Conservation (phyloP, 2,888 invertebrate species). For the Campoletis raptor region DNA sequence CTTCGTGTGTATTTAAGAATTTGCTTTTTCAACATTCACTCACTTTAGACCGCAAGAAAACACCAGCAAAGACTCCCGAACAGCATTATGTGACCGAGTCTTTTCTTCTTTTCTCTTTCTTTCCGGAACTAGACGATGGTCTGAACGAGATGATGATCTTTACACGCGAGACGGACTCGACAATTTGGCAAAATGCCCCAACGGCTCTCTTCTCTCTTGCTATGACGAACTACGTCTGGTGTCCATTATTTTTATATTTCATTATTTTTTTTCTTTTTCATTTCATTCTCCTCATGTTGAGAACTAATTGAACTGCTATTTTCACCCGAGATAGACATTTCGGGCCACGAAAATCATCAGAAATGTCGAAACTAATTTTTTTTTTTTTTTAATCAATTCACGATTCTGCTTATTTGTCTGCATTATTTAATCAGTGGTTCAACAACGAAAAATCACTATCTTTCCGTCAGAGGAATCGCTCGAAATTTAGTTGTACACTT, state of each 20-base stretch:
- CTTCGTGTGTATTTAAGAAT: background rate
- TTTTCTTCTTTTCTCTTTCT: slow-evolving; percentile 13
- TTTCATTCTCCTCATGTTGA: background rate
- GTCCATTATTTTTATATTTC: background rate
- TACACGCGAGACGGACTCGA: background rate
- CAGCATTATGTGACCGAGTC: background rate
- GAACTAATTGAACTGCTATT: background rate
- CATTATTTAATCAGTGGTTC: too few species aligned
- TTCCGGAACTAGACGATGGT: background rate
- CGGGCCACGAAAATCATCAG: too few species aligned
- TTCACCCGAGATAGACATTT: background rate
- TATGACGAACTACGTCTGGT: background rate
- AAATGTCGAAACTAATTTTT: too few species aligned
- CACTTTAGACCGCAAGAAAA: background rate
- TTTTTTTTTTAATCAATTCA: too few species aligned
- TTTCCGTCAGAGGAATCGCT: background rate
- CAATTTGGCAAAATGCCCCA: slow-evolving; percentile 8
- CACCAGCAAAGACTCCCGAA: background rate
- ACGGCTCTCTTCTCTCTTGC: background rate
- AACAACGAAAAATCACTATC: background rate
- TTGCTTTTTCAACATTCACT: background rate
- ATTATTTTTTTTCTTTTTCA: background rate
- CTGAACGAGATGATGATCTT: slow-evolving; percentile 13
- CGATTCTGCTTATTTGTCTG: too few species aligned
- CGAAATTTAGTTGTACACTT: background rate